Conservation (phyloP, 2,888 invertebrate genomes). For the Chesias legatella region DNA sequence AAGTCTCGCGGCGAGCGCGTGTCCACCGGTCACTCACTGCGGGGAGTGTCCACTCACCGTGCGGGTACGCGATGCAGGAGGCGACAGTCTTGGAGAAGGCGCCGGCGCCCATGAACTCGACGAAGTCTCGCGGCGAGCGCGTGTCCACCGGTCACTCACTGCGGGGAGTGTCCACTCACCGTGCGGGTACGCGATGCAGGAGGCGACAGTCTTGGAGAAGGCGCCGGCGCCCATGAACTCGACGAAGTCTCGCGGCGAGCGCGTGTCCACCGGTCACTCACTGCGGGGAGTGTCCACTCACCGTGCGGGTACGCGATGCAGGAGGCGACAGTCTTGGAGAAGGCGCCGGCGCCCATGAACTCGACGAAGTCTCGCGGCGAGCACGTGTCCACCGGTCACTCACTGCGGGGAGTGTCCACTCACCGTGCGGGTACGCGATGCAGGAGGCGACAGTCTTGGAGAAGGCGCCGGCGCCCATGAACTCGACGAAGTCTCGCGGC, state of each 20-base stretch:
- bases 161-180: constrained; percentile 83
- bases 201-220: constrained; percentile 96
- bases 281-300: constrained; percentile 70
- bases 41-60: constrained; percentile 85
- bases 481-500: too few species aligned
- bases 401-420: too few species aligned
- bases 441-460: too few species aligned
- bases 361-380: too few species aligned
- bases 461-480: too few species aligned
- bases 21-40: too few species aligned
- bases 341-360: constrained; percentile 97
- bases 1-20: constrained; percentile 91
- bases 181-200: constrained; percentile 95
- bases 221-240: constrained; percentile 98
- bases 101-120: constrained; percentile 97
- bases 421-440: too few species aligned
- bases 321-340: constrained; percentile 96
- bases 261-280: too few species aligned
- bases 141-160: too few species aligned
- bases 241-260: constrained; percentile 90
- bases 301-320: constrained; percentile 97
- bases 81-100: constrained; percentile 98
- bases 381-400: too few species aligned
- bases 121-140: constrained; percentile 90
- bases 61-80: constrained; percentile 93